phyloP scores from a whole-genome alignment of 2,113 vertebrate species.

The Hepsetus odoe region DNA sequence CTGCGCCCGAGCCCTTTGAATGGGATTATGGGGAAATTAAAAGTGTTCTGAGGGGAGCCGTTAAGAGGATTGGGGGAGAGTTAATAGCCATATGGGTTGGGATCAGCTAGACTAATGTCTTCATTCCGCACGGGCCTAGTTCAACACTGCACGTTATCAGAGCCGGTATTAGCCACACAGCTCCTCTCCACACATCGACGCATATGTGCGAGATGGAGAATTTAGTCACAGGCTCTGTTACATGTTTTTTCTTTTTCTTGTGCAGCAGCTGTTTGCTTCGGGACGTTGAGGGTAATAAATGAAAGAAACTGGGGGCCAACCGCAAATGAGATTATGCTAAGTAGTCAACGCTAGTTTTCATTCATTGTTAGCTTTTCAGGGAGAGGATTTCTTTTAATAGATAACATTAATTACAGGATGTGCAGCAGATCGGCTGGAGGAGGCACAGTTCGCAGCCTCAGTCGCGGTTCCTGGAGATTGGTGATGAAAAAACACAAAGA shows the following conservation, averaged over 20 bases:
- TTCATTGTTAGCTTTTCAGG: not conserved
- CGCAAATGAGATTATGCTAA: not conserved
- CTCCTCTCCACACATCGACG: too few relatives aligned
- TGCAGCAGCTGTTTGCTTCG: not conserved
- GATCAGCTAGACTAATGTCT: conserved; percentile 47
- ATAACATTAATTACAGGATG: not conserved
- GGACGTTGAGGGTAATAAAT: not conserved
- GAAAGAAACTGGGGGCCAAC: not conserved
- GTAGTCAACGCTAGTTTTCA: not conserved
- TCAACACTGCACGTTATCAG: not conserved
- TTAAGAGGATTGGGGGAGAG: conserved; percentile 55
- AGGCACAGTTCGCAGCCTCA: too few relatives aligned
- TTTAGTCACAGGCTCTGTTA: not conserved
- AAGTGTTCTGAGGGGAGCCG: conserved; percentile 42
- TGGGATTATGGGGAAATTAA: conserved; percentile 50
- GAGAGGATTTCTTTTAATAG: not conserved
- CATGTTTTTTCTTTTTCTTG: not conserved
- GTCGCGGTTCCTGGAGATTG: too few relatives aligned
- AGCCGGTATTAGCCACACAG: conserved; percentile 15
- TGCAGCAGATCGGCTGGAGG: too few relatives aligned
- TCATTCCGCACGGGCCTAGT: conserved; percentile 36
- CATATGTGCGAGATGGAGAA: conserved; percentile 1
- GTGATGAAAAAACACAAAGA: too few relatives aligned
- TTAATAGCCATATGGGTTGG: conserved; percentile 46
- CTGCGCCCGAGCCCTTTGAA: conserved; percentile 17